phyloP scores from a whole-genome alignment of 2,888 invertebrate species.

The Venusia cambrica region DNA sequence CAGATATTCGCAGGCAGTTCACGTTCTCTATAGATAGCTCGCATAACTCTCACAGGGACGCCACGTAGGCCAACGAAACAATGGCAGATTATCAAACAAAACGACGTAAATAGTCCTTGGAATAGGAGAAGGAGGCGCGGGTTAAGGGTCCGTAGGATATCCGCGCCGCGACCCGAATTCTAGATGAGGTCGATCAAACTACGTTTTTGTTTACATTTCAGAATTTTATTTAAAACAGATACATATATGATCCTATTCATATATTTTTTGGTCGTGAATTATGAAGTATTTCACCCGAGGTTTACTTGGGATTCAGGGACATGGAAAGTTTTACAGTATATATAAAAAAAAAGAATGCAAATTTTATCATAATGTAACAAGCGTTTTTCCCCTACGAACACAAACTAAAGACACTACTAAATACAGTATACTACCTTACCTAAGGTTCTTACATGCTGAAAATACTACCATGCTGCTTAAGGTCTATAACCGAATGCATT shows the following conservation, averaged over 20 bases:
- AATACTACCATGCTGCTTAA: conserved; percentile 20
- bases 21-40: conserved; percentile 74
- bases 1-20: conserved; percentile 66
- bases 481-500: conserved; percentile 30
- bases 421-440: not conserved
- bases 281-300: too few species aligned
- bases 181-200: conserved; percentile 61
- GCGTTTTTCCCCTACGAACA: too few species aligned
- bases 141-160: conserved; percentile 71
- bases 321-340: too few species aligned
- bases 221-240: too few species aligned
- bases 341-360: too few species aligned
- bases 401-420: conserved; percentile 1
- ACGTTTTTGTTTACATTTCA: conserved; percentile 33
- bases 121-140: conserved; percentile 71
- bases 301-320: too few species aligned
- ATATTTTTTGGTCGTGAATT: too few species aligned
- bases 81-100: conserved; percentile 79
- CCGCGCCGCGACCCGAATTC: conserved; percentile 71
- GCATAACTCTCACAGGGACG: conserved; percentile 74
- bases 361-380: too few species aligned
- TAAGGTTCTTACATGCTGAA: conserved; percentile 11
- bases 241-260: too few species aligned
- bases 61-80: conserved; percentile 68
- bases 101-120: conserved; percentile 75